Conservation (phyloP, 2,797 vertebrate genomes). For the Acridotheres tristis region DNA sequence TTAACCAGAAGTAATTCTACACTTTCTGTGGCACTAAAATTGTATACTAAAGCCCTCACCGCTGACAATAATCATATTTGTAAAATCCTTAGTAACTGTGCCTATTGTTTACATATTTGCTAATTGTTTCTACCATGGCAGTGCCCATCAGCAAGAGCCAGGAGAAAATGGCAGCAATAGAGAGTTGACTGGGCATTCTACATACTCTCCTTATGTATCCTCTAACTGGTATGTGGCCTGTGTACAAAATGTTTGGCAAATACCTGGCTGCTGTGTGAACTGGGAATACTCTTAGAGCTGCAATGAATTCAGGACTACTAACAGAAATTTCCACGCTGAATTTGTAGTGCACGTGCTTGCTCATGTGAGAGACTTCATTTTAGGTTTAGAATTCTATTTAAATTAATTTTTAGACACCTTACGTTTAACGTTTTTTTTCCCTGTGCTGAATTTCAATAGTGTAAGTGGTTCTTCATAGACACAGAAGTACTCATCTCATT, state of each 20-base stretch:
- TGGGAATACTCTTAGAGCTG: background rate
- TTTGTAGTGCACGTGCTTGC: background rate
- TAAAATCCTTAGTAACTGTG: background rate
- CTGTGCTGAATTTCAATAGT: background rate
- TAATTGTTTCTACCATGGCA: background rate
- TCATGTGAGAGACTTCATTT: background rate
- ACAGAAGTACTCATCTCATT: background rate
- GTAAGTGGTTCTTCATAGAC: background rate
- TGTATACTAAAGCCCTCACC: background rate
- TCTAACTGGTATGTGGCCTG: background rate
- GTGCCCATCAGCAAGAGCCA: background rate
- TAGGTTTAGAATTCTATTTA: background rate
- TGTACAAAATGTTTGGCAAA: background rate
- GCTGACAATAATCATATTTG: background rate
- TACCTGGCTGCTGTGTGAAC: background rate
- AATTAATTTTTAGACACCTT: background rate
- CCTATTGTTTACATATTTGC: background rate
- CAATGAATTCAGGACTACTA: background rate
- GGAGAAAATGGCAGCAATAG: background rate
- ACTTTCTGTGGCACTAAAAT: slow-evolving; percentile 11
- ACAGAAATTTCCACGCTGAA: background rate
- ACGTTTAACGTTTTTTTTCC: background rate
- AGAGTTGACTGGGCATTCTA: background rate
- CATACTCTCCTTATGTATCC: background rate
- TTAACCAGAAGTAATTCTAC: slow-evolving; percentile 61